phyloP scores from a whole-genome alignment of 2,797 vertebrate genomes.

The Myotis findleyi region DNA sequence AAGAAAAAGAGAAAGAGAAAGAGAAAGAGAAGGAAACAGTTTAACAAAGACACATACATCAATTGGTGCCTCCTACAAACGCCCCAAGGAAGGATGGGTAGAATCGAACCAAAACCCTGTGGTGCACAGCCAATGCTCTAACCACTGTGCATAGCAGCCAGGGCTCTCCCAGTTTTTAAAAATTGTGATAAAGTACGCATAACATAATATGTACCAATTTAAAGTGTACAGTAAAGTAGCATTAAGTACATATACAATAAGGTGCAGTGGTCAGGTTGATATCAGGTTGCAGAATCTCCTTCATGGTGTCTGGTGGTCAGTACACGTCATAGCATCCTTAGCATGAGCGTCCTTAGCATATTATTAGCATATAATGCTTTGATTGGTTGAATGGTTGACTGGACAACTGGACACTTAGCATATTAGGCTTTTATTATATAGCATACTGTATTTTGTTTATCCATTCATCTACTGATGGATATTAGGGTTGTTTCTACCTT shows the following conservation, averaged over 20 bases:
- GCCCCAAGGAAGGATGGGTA: neutral
- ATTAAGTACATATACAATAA: neutral
- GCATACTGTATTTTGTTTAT: neutral
- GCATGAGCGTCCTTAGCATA: no score
- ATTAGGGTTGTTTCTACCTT: conserved; percentile 4
- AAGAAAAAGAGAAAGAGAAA: no score
- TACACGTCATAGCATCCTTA: no score
- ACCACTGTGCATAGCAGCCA: neutral
- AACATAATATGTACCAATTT: neutral
- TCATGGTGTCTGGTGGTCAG: neutral
- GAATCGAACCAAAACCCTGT: neutral
- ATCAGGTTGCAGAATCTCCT: neutral
- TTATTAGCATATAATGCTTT: no score
- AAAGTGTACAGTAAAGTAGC: neutral
- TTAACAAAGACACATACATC: neutral
- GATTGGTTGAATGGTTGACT: no score
- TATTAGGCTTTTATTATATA: no score
- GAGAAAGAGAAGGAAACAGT: neutral
- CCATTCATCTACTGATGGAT: neutral
- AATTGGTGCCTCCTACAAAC: neutral
- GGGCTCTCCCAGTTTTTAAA: neutral
- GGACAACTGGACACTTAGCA: no score
- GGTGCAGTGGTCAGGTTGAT: neutral
- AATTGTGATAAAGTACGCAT: neutral
- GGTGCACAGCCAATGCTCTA: neutral